phyloP scores from a whole-genome alignment of 2,797 vertebrate genomes.

The Smutsia gigantea region DNA sequence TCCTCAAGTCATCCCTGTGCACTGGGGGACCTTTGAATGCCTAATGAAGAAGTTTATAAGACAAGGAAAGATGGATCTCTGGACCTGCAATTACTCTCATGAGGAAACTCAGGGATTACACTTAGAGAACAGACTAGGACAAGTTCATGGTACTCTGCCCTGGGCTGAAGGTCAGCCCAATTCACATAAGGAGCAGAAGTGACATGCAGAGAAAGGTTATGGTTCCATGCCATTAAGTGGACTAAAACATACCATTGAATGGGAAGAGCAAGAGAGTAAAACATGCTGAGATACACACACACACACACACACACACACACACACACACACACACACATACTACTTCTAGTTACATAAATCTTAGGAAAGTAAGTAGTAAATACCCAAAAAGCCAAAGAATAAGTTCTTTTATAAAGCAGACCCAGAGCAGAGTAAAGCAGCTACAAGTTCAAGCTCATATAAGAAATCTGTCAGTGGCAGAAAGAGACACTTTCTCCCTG shows the following conservation, averaged over 20 bases:
- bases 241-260: not conserved
- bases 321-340: too few relatives aligned
- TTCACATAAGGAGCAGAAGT: not conserved
- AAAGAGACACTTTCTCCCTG: not conserved
- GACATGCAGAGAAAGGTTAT: not conserved
- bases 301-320: too few relatives aligned
- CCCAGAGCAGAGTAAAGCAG: not conserved
- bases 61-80: not conserved
- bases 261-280: not conserved
- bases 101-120: not conserved
- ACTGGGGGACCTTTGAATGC: not conserved
- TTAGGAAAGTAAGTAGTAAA: constrained; percentile 26
- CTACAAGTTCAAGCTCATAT: not conserved
- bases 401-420: constrained; percentile 19
- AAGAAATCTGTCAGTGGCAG: not conserved
- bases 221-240: too few relatives aligned
- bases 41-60: not conserved
- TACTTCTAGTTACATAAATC: not conserved
- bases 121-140: not conserved
- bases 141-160: not conserved
- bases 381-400: not conserved
- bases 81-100: not conserved
- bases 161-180: not conserved
- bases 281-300: not conserved
- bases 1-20: not conserved